Conservation (phyloP, 2,113 vertebrate species). For the Apodemus sylvaticus region DNA sequence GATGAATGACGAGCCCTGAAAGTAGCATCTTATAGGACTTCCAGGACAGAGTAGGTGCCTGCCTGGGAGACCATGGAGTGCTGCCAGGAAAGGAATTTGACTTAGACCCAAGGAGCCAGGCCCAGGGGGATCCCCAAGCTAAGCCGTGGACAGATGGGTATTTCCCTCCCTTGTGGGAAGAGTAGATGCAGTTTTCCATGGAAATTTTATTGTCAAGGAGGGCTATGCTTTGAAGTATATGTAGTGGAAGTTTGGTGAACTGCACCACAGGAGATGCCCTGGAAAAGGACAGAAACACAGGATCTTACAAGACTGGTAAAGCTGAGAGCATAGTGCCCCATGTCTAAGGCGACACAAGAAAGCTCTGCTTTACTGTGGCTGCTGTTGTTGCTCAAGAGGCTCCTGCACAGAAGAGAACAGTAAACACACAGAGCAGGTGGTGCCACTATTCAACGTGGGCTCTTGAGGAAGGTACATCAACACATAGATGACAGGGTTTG, state of each 20-base stretch:
- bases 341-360: neutral
- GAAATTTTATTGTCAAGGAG: conserved; percentile 34
- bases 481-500: neutral
- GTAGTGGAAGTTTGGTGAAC: neutral
- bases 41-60: neutral
- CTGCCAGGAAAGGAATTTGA: neutral
- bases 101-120: neutral
- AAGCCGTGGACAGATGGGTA: neutral
- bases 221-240: conserved; percentile 29
- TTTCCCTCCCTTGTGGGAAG: conserved; percentile 30
- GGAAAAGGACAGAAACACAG: neutral
- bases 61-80: neutral
- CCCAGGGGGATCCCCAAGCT: neutral
- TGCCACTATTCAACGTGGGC: neutral
- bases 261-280: neutral
- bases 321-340: neutral
- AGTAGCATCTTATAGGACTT: neutral
- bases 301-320: neutral
- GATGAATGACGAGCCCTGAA: neutral
- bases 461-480: neutral
- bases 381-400: neutral
- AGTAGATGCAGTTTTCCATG: conserved; percentile 14
- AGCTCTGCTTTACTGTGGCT: neutral
- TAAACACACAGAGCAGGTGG: neutral
- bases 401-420: neutral